Percentiles rank a stretch among this genome's conserved stretches.
Evolutionary conservation across 2,797 vertebrate species (phyloP).

Genomic region (Hipposideros larvatus): DNA sequence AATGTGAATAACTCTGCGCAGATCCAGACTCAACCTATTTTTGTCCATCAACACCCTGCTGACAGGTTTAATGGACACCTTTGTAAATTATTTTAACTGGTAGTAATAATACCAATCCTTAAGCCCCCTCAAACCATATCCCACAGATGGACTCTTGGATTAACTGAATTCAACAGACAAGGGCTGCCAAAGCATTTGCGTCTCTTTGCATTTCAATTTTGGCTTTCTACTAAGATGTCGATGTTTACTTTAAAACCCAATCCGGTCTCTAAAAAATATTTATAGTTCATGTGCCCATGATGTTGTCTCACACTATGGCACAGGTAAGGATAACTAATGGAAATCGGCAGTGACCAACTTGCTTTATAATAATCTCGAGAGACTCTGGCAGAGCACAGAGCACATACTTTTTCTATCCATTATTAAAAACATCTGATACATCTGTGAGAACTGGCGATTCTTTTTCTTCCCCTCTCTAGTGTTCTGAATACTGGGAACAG

Average conservation of each 20-base stretch:
- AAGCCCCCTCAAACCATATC: constrained; percentile 23
- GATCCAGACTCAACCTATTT: constrained; percentile 63
- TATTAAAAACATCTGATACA: constrained; percentile 70
- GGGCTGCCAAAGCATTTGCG: constrained; percentile 65
- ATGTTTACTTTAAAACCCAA: constrained; percentile 82
- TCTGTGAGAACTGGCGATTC: constrained; percentile 43
- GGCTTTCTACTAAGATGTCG: constrained; percentile 71
- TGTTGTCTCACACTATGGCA: constrained; percentile 50
- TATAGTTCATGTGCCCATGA: constrained; percentile 67
- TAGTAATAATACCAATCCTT: constrained; percentile 74
- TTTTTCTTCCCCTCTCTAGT: not conserved
- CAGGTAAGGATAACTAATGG: constrained; percentile 58
- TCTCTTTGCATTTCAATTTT: constrained; percentile 76
- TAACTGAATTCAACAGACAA: constrained; percentile 72
- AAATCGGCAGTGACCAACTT: constrained; percentile 60
- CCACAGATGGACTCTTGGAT: constrained; percentile 62
- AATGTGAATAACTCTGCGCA: constrained; percentile 66
- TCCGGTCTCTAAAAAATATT: constrained; percentile 81
- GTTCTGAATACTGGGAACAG: constrained; percentile 65
- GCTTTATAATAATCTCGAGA: constrained; percentile 32
- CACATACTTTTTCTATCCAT: constrained; percentile 6
- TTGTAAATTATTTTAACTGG: constrained; percentile 72
- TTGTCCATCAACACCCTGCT: constrained; percentile 65
- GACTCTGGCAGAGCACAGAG: not conserved
- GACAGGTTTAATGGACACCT: constrained; percentile 71